Percentiles rank a stretch among this genome's conserved stretches.
Evolutionary conservation across 1,140 invertebrate species (phyloP).

Genomic region (Ladona fulva): DNA sequence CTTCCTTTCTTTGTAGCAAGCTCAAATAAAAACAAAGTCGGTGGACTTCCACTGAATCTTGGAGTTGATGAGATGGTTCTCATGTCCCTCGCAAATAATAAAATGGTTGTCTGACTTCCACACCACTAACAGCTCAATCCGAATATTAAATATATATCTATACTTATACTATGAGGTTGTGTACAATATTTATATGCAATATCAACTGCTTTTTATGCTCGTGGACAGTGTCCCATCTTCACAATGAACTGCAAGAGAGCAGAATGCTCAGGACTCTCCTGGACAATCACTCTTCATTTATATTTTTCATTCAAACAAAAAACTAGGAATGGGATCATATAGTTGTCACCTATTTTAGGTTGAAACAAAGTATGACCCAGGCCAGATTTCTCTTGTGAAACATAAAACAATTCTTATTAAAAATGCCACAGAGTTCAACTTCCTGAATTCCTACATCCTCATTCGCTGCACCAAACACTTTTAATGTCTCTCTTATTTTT

Average conservation of each 20-base stretch:
- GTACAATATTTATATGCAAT: slow-evolving; percentile 6
- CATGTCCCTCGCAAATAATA: not conserved
- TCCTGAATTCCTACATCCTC: not conserved
- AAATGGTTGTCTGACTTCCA: not conserved
- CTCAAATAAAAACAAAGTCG: not conserved
- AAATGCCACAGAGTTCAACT: not conserved
- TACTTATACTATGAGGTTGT: slow-evolving; percentile 10
- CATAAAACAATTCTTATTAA: not conserved
- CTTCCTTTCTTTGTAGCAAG: slow-evolving; percentile 2
- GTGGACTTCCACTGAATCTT: not conserved
- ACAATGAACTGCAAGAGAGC: slow-evolving; percentile 16
- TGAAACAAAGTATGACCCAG: not conserved
- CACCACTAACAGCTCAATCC: not conserved
- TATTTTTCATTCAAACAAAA: not conserved
- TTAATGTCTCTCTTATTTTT: too few relatives aligned
- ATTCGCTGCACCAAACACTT: not conserved
- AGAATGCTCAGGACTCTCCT: not conserved
- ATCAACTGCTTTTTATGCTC: not conserved
- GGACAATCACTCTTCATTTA: not conserved
- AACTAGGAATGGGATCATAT: slow-evolving; percentile 3
- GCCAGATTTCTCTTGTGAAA: not conserved
- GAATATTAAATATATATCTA: slow-evolving; percentile 1
- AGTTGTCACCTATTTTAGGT: not conserved
- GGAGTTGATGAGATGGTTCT: not conserved
- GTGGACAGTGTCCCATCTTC: not conserved